Conservation (phyloP, 2,113 vertebrate species). For the Bos indicus region DNA sequence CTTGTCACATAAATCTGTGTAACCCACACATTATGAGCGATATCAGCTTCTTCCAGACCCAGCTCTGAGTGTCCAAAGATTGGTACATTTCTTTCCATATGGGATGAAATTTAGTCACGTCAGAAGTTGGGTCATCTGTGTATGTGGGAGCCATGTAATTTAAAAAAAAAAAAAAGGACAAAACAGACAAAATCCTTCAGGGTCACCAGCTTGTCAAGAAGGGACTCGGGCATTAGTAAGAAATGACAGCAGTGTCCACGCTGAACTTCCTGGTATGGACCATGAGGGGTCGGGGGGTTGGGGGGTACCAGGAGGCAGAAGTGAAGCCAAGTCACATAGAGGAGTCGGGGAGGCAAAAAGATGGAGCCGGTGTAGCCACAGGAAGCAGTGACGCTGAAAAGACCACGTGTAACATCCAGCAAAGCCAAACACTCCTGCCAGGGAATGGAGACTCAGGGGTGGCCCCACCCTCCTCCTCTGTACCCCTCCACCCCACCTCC, state of each 20-base stretch:
- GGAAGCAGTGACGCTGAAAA: background rate
- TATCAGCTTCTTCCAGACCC: background rate
- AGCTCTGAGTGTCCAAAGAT: background rate
- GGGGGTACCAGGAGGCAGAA: background rate
- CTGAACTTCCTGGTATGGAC: background rate
- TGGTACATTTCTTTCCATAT: rapidly evolving
- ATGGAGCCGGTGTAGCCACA: background rate
- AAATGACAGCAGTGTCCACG: background rate
- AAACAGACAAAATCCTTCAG: background rate
- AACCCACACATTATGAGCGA: background rate
- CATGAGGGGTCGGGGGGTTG: rapidly evolving
- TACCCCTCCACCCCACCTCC: background rate
- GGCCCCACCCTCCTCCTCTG: background rate
- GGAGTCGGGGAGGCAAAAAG: rapidly evolving
- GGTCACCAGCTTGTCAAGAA: background rate
- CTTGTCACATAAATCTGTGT: background rate
- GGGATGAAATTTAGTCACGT: background rate
- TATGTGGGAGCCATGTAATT: background rate
- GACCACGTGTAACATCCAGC: background rate
- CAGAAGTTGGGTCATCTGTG: background rate
- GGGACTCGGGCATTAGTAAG: background rate
- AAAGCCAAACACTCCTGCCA: background rate
- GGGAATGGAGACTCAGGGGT: background rate
- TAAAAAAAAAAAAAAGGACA: background rate
- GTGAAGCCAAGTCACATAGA: background rate